Evolutionary conservation across 2,113 vertebrate genomes (phyloP).

Genomic region (Melierax canorus): DNA sequence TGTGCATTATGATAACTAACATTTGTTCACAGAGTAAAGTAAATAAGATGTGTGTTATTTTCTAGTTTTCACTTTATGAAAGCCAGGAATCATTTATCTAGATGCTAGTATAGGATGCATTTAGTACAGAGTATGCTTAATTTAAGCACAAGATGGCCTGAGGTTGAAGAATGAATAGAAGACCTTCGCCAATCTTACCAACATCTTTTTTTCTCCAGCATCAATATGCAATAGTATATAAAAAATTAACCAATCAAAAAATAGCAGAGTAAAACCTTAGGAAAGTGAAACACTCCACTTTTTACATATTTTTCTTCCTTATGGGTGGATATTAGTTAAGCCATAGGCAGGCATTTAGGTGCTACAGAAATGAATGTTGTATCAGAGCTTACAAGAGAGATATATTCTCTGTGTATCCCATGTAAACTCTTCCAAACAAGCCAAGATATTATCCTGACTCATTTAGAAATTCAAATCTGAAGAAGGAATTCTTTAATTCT

Average conservation of each 20-base stretch:
- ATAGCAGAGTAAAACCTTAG: neutral
- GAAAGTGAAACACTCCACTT: neutral
- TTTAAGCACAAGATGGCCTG: neutral
- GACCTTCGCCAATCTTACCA: neutral
- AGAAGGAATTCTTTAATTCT: neutral
- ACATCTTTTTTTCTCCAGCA: neutral
- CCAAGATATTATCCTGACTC: neutral
- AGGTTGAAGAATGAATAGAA: neutral
- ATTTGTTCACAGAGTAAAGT: neutral
- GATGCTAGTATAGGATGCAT: neutral
- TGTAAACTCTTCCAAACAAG: neutral
- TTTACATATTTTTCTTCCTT: neutral
- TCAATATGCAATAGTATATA: too few species aligned
- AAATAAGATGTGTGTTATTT: neutral
- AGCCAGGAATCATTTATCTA: neutral
- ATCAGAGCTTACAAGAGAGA: neutral
- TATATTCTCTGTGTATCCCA: neutral
- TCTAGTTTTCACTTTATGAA: neutral
- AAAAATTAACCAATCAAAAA: neutral
- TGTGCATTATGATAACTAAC: neutral
- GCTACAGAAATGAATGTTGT: neutral
- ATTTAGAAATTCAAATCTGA: neutral
- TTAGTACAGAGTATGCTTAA: neutral
- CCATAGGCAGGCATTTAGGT: neutral
- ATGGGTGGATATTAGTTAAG: neutral